Conservation (phyloP, 2,888 invertebrate species). For the Agrilus cyanescens region DNA sequence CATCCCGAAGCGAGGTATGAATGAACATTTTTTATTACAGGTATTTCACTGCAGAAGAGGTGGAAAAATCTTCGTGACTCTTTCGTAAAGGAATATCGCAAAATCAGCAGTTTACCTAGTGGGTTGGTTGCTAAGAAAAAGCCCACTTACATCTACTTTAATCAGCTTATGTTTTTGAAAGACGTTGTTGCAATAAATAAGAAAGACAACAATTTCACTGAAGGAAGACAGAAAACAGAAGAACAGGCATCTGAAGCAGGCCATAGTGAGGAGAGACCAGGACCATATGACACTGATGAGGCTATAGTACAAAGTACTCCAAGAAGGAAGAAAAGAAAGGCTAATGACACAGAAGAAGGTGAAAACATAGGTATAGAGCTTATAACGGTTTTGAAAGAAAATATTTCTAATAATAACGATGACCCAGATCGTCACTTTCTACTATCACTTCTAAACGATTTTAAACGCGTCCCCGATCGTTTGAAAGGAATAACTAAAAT, state of each 20-base stretch:
- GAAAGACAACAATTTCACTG: constrained; percentile 22
- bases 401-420: no score
- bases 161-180: constrained; percentile 22
- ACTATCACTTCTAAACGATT: no score
- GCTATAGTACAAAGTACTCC: no score
- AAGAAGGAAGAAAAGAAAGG: no score
- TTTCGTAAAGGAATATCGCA: constrained; percentile 16
- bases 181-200: constrained; percentile 19
- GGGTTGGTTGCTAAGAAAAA: constrained; percentile 21
- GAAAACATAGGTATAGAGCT: no score
- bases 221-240: constrained; percentile 22
- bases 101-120: constrained; percentile 7
- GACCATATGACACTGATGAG: no score
- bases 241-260: constrained; percentile 16
- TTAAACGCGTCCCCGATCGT: no score
- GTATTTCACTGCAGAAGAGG: constrained; percentile 20
- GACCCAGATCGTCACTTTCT: no score
- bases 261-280: no score
- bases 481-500: no score
- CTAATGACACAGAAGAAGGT: no score
- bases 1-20: constrained; percentile 20
- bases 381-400: no score
- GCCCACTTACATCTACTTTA: constrained; percentile 19
- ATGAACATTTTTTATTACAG: constrained; percentile 19
- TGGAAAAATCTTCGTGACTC: constrained; percentile 21